These are phyloP conservation scores for Dryocosmus kuriphilus DNA, from an alignment of 2,888 invertebrate genomes.

Conservation along the genomic window DNA sequence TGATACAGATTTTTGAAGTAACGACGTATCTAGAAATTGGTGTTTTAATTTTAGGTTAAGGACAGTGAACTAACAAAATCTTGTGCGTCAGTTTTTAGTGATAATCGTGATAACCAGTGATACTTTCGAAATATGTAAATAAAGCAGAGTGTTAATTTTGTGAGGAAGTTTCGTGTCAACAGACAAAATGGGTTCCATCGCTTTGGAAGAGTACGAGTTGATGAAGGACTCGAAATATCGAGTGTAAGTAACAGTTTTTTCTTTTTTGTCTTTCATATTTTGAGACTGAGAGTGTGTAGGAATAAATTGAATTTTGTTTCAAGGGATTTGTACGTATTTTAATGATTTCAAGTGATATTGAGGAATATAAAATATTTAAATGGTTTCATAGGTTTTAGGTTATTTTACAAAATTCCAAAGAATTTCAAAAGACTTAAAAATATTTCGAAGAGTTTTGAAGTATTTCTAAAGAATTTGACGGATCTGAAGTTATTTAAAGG, in stretches of 20 bases:
- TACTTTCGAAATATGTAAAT: constrained; percentile 43
- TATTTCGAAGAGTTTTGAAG: too few relatives aligned
- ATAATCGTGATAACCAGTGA: neutral
- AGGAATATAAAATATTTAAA: too few relatives aligned
- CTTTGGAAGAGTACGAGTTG: constrained; percentile 88
- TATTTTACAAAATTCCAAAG: too few relatives aligned
- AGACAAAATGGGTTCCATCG: constrained; percentile 79
- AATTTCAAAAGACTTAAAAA: too few relatives aligned
- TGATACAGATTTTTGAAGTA: constrained; percentile 4
- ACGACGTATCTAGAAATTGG: constrained; percentile 4
- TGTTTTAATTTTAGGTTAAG: neutral
- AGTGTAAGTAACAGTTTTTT: constrained; percentile 78
- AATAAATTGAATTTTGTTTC: too few relatives aligned
- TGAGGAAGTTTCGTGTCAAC: neutral
- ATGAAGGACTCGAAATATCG: constrained; percentile 91
- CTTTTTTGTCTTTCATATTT: neutral
- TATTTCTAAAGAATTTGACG: too few relatives aligned
- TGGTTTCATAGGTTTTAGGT: too few relatives aligned
- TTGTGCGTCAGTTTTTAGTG: neutral
- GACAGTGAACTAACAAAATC: neutral
- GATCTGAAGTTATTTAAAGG: too few relatives aligned
- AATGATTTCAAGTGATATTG: too few relatives aligned
- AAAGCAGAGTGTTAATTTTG: constrained; percentile 10
- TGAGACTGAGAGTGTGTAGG: too few relatives aligned
- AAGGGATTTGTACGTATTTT: too few relatives aligned